Evolutionary conservation across 2,113 vertebrate species (phyloP), one percentile per base, ranked within the genome.

Genomic region (Oxyura jamaicensis): DNA sequence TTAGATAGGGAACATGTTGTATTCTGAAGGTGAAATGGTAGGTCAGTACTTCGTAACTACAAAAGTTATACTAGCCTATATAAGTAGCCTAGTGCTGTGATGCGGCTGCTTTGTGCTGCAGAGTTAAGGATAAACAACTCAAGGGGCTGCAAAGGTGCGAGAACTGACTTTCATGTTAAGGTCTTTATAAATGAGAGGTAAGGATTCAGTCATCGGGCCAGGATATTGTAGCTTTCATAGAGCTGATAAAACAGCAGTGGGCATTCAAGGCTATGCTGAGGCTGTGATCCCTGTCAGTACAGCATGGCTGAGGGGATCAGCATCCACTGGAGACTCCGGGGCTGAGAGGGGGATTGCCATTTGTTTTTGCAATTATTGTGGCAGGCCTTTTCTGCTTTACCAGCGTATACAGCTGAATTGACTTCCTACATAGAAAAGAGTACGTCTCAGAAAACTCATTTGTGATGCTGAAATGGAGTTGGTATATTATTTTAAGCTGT

Each of bases 21-120:
- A 44, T 92, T 91, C 82, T 97, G 94, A 96, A 97, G 96, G 95
- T 97, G 94, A 97, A 94, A 74, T 81, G 91, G 71, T 93, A 96
- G 95, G 97, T 94, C 93, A 96, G 83, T 90, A 39, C 90, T 91
- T 83, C 13, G 41, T 67, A 82, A 65, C 83, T 88, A 44, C 44
- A 44, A 6, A 82, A 88, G 93, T 96, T 93, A 62, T 56, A 25
- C 56, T 85, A 12, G 60, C 78, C 69, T 78, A 6, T 71, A 17
- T 79, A 59, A 67, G 65, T 11, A 50, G 31, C 17, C n/a, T 62
- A 77, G 74, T 75, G 78, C 66, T 93, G 0, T n/a, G 53, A 52
- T n/a, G 13, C 39, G 68, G 53, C 73, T 62, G 60, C 71, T 94
- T 93, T 92, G 71, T 83, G 16, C 36, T 52, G 0, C 21, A 25